Base-by-base conservation (phyloP, 2,113 vertebrate species). In the Aptenodytes patagonicus region DNA sequence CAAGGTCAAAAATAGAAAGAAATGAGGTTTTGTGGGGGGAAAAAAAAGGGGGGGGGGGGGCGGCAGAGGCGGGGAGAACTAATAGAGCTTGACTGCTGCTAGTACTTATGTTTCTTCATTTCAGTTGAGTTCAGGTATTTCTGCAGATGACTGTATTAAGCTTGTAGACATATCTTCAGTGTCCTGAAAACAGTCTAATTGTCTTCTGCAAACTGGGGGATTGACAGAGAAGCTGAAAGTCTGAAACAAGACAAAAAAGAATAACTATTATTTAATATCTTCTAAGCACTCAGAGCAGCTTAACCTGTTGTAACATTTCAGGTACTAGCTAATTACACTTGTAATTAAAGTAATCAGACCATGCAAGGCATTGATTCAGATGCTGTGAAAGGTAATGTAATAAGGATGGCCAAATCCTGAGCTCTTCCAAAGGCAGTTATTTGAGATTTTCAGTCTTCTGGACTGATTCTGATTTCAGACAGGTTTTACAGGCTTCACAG, bases 41-140 rank as follows among this genome's bases (percentile, higher is more conserved):
- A 42, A 44, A 69, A 7, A 51, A 13, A 4, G 2, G 2, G 2
- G 3, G 5, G 3, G 9, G 1, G 3, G 2, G 7, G n/a, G n/a
- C n/a, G 1, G 5, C 3, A 5, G 5, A 7, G 11, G 3, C 2
- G 1, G 36, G 2, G 8, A 51, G 20, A 66, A 22, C 36, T 55
- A 51, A 19, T 7, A 60, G 24, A 44, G 31, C 26, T 62, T 83
- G 26, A 49, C 49, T 60, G 28, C 8, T 58, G 19, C 17, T 69
- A 61, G 17, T 44, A 61, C 36, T 60, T 70, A 38, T 1, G 18
- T 77, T 80, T 84, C 38, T 70, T 80, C 17, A 32, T 47, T 66
- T 61, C 61, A 77, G 32, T 3, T 46, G 64, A 61, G 52, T 55
- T 71, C 64, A 49, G 29, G 42, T 66, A 40, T 57, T 72, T 86